Conservation (phyloP, 2,888 invertebrate species). For the Conops quadrifasciatus region DNA sequence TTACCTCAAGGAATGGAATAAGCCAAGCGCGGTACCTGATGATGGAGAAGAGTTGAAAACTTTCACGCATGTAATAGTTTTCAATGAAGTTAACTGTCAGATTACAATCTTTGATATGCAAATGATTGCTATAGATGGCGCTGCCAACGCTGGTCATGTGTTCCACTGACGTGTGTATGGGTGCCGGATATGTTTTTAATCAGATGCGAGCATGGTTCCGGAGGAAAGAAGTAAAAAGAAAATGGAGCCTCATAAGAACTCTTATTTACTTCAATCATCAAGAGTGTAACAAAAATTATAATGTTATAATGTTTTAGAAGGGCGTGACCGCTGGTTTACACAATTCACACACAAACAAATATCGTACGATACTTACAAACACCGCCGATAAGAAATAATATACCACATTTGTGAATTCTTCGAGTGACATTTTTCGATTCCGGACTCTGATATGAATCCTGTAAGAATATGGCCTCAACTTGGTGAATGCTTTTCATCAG, state of each 20-base stretch:
- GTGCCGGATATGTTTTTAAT: too few relatives aligned
- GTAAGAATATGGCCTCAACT: conserved; percentile 55
- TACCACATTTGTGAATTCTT: conserved; percentile 54
- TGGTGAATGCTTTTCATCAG: conserved; percentile 53
- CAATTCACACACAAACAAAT: too few relatives aligned
- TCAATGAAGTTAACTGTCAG: conserved; percentile 56
- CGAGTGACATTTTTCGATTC: conserved; percentile 48
- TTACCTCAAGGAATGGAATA: conserved; percentile 53
- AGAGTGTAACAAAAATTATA: too few relatives aligned
- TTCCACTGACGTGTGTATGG: conserved; percentile 48
- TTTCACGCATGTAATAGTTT: conserved; percentile 56
- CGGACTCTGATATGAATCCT: conserved; percentile 51
- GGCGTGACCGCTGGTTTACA: too few relatives aligned
- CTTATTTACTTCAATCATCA: too few relatives aligned
- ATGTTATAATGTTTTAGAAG: too few relatives aligned
- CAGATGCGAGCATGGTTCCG: too few relatives aligned
- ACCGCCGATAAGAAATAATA: conserved; percentile 49
- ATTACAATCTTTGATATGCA: conserved; percentile 57
- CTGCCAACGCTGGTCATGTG: conserved; percentile 53
- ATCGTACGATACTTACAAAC: conserved; percentile 45
- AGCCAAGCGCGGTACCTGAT: conserved; percentile 51
- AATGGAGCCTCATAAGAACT: too few relatives aligned
- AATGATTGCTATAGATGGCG: conserved; percentile 54
- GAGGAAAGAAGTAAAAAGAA: background rate
- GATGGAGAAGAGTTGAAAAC: conserved; percentile 54